Evolutionary conservation across 2,113 vertebrate species (phyloP).

Genomic region (Takifugu bimaculatus): DNA sequence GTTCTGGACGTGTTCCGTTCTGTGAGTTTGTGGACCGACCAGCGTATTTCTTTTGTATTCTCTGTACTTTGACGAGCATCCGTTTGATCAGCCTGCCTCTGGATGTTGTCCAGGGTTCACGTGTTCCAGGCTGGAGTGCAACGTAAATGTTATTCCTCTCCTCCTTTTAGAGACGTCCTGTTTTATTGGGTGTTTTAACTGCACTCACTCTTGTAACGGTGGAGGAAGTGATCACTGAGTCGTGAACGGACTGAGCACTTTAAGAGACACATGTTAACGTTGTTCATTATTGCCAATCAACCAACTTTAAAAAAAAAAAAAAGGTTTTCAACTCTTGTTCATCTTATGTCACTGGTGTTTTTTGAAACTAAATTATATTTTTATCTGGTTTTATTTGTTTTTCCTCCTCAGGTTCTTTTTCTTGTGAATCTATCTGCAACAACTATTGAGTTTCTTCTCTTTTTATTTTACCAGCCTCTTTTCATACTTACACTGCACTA

Average conservation of each 20-base stretch:
- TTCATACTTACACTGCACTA: constrained; percentile 55
- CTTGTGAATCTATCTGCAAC: constrained; percentile 12
- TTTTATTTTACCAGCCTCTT: constrained; percentile 40
- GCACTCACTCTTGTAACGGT: constrained; percentile 5
- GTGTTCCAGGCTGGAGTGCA: constrained; percentile 18
- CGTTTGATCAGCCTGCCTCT: background rate
- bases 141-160: constrained; percentile 15
- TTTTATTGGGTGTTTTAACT: constrained; percentile 22
- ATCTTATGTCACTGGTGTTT: constrained; percentile 46
- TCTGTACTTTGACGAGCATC: constrained; percentile 1
- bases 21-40: constrained; percentile 5
- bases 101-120: constrained; percentile 5
- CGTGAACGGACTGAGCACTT: constrained; percentile 31
- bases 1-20: constrained; percentile 2
- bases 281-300: constrained; percentile 25
- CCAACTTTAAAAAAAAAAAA: background rate
- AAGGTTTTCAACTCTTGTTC: background rate
- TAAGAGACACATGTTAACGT: constrained; percentile 4
- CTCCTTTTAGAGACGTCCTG: constrained; percentile 7
- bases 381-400: constrained; percentile 35
- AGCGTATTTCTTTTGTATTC: constrained; percentile 12
- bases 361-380: constrained; percentile 9
- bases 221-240: constrained; percentile 15
- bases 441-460: constrained; percentile 25
- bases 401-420: constrained; percentile 33